Evolutionary conservation across 2,888 invertebrate species (phyloP).

Genomic region (Epinotia nisella): DNA sequence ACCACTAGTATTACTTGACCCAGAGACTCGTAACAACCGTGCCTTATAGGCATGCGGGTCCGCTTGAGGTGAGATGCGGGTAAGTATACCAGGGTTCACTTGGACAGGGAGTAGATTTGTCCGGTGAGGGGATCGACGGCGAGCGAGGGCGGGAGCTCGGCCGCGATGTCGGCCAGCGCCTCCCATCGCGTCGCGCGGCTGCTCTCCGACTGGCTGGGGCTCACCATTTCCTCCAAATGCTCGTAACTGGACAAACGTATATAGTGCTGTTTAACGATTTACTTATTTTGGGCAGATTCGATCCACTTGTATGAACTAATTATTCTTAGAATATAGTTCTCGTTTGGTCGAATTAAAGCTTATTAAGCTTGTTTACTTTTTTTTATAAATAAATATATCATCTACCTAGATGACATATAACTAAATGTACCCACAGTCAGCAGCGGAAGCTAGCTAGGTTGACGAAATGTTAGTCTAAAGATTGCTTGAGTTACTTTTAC

Average conservation of each 20-base stretch:
- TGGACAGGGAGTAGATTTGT: conserved; percentile 75
- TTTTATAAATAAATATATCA: too few relatives aligned
- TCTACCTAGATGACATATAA: too few relatives aligned
- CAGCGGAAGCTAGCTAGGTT: too few relatives aligned
- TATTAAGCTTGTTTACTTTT: too few relatives aligned
- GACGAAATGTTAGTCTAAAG: too few relatives aligned
- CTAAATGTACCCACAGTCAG: too few relatives aligned
- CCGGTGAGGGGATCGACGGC: conserved; percentile 79
- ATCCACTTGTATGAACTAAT: not conserved
- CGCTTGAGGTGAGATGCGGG: not conserved
- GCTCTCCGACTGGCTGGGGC: conserved; percentile 72
- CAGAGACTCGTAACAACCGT: not conserved
- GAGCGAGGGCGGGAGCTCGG: conserved; percentile 80
- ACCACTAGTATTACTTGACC: not conserved
- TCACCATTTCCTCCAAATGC: conserved; percentile 46
- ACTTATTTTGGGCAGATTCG: not conserved
- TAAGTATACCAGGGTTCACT: conserved; percentile 57
- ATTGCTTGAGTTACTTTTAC: too few relatives aligned
- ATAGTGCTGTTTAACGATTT: not conserved
- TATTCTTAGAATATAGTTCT: not conserved
- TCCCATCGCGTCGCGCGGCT: conserved; percentile 86
- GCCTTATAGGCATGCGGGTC: too few relatives aligned
- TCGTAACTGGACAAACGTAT: conserved; percentile 17
- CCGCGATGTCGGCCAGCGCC: conserved; percentile 85
- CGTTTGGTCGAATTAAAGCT: too few relatives aligned